These are phyloP conservation scores for Luperina nickerlii DNA, from an alignment of 2,888 invertebrate genomes.

Conservation along the genomic window DNA sequence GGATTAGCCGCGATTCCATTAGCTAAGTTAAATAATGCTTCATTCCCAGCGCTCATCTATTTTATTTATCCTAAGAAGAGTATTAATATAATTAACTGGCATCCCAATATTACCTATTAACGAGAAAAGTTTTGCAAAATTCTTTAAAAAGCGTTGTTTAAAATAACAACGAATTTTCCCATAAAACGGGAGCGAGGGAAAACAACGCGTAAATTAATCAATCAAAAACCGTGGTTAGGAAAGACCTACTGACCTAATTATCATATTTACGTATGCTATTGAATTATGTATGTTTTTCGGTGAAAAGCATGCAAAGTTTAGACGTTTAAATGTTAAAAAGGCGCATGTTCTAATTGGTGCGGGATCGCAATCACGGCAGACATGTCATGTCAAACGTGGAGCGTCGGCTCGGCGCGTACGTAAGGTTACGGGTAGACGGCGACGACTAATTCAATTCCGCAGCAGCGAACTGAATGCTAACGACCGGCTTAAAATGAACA, in stretches of 20 bases:
- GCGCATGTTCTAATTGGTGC: conserved; percentile 62
- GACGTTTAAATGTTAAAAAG: conserved; percentile 44
- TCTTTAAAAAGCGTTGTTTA: conserved; percentile 1
- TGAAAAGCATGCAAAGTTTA: conserved; percentile 26
- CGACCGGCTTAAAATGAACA: conserved; percentile 73
- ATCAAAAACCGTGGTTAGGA: conserved; percentile 49
- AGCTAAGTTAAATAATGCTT: conserved; percentile 51
- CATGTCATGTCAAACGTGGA: conserved; percentile 65
- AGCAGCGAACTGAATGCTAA: conserved; percentile 76
- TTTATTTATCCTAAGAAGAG: conserved; percentile 10
- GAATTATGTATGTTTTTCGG: conserved; percentile 29
- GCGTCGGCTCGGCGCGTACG: conserved; percentile 54
- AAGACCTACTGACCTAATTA: conserved; percentile 64
- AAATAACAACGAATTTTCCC: conserved; percentile 23
- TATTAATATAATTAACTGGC: not conserved
- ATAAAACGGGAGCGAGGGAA: conserved; percentile 23
- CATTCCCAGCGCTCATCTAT: conserved; percentile 42
- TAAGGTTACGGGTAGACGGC: conserved; percentile 70
- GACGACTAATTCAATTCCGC: conserved; percentile 76
- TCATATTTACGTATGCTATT: conserved; percentile 44
- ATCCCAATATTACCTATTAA: not conserved
- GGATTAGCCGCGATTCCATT: conserved; percentile 57
- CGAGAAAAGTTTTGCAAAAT: not conserved
- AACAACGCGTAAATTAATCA: conserved; percentile 53
- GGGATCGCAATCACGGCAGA: conserved; percentile 65